Percentiles rank a stretch among this genome's conserved stretches.
phyloP scores from a whole-genome alignment of 1,140 invertebrate genomes.

The Megathymus violae region DNA sequence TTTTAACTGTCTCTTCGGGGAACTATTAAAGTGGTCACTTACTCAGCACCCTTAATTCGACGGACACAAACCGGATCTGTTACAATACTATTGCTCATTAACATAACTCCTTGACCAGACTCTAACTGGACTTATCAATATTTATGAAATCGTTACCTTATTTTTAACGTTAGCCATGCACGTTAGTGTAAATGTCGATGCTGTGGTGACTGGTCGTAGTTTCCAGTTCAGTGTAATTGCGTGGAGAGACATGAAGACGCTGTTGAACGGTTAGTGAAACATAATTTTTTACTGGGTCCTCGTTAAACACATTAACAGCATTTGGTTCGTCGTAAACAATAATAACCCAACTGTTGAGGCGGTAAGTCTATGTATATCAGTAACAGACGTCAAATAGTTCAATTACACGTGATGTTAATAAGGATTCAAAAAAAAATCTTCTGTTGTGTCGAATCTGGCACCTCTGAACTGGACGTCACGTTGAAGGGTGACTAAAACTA shows the following conservation, averaged over 20 bases:
- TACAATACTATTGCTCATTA: slow-evolving; percentile 71
- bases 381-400: too few species aligned
- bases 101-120: slow-evolving; percentile 81
- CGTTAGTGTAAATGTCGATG: slow-evolving; percentile 64
- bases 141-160: slow-evolving; percentile 64
- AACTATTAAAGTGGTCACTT: slow-evolving; percentile 37
- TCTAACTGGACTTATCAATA: slow-evolving; percentile 76
- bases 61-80: slow-evolving; percentile 62
- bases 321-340: too few species aligned
- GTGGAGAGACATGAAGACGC: slow-evolving; percentile 18
- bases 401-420: slow-evolving; percentile 1
- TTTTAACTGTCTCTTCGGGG: slow-evolving; percentile 1
- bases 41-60: slow-evolving; percentile 73
- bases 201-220: slow-evolving; percentile 41
- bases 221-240: slow-evolving; percentile 1
- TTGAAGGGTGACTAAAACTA: slow-evolving; percentile 69
- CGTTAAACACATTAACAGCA: too few species aligned
- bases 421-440: slow-evolving; percentile 10
- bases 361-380: too few species aligned
- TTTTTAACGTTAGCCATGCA: slow-evolving; percentile 44
- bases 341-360: too few species aligned
- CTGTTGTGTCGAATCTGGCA: slow-evolving; percentile 35
- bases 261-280: slow-evolving; percentile 23
- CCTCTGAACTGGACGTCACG: slow-evolving; percentile 13
- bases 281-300: too few species aligned